Evolutionary conservation across 2,113 vertebrate genomes (phyloP).

Genomic region (Ceratotherium simum): DNA sequence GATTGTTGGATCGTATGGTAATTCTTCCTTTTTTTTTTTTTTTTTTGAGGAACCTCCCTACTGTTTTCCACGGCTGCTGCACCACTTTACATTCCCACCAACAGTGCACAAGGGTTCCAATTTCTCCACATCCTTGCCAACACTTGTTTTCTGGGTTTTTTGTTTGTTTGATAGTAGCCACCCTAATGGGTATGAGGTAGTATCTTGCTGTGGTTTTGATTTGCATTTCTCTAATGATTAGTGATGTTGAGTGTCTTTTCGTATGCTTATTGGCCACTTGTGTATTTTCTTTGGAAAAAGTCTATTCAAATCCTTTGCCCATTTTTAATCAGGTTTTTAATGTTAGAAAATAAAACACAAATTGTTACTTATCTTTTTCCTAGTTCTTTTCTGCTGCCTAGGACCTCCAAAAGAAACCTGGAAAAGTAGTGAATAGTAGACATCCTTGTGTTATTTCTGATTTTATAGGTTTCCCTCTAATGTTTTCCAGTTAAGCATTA

Average conservation of each 20-base stretch:
- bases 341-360: conserved; percentile 7
- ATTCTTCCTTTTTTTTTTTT: not conserved
- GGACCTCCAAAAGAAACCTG: not conserved
- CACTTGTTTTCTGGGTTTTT: not conserved
- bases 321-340: conserved; percentile 10
- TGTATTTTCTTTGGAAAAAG: not conserved
- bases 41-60: not conserved
- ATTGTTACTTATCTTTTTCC: not conserved
- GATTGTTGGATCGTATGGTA: not conserved
- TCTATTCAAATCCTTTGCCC: not conserved
- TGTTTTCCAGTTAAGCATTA: not conserved
- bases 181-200: not conserved
- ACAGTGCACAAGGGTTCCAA: not conserved
- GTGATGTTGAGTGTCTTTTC: not conserved
- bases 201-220: not conserved
- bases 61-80: not conserved
- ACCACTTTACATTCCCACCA: not conserved
- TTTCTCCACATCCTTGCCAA: not conserved
- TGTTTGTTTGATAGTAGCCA: not conserved
- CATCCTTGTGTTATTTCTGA: not conserved
- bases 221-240: not conserved
- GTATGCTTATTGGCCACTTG: not conserved
- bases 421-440: not conserved
- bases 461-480: conserved; percentile 11
- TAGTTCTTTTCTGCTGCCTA: not conserved